Percentiles rank a stretch among this genome's conserved stretches.
These are phyloP conservation scores for Hyperopisus bebe DNA, from an alignment of 2,113 vertebrate genomes.

Conservation along the genomic window DNA sequence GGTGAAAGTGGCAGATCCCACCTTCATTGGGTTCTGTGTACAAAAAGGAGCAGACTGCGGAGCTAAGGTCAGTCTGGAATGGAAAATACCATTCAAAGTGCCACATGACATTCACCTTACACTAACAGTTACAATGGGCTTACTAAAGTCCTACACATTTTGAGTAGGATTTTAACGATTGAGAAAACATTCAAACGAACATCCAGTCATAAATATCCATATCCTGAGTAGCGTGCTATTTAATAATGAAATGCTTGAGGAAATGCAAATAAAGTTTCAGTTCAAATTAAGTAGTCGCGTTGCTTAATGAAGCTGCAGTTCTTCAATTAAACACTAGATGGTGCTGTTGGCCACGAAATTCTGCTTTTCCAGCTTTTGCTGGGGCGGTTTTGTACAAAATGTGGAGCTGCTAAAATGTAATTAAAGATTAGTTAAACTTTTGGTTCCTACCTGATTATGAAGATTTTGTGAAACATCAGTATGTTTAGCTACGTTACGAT, in stretches of 20 bases:
- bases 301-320: conserved; percentile 7
- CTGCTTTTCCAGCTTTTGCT: not conserved
- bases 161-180: not conserved
- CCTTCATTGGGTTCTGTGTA: conserved; percentile 89
- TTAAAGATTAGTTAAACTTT: not conserved
- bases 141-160: not conserved
- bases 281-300: not conserved
- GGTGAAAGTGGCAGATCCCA: conserved; percentile 90
- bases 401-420: not conserved
- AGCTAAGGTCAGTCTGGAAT: conserved; percentile 77
- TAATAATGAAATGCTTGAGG: not conserved
- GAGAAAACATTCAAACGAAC: not conserved
- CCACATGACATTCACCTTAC: not conserved
- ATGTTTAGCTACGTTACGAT: not conserved
- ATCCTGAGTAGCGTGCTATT: not conserved
- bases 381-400: not conserved
- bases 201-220: not conserved
- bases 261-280: not conserved
- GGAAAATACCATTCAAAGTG: not conserved
- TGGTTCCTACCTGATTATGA: not conserved
- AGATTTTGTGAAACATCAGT: not conserved
- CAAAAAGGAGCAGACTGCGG: conserved; percentile 87
- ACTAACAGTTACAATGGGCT: not conserved
- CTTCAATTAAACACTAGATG: conserved; percentile 34
- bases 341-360: not conserved